These are phyloP conservation scores for Muscicapa adusta DNA, from an alignment of 2,113 vertebrate species.

Conservation along the genomic window DNA sequence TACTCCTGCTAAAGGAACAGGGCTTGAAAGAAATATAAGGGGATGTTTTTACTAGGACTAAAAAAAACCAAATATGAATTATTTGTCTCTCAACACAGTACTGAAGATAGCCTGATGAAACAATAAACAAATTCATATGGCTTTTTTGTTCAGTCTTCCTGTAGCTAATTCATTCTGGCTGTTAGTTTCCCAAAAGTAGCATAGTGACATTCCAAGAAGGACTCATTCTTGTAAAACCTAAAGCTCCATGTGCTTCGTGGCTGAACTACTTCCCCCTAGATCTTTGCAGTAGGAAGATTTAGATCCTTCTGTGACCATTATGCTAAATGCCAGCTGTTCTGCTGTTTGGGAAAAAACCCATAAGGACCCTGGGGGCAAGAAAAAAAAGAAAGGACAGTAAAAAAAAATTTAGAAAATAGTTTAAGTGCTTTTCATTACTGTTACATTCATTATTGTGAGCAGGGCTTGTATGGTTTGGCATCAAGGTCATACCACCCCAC, in stretches of 20 bases:
- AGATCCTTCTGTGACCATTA: neutral
- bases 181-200: neutral
- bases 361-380: rapidly evolving
- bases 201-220: neutral
- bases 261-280: neutral
- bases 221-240: neutral
- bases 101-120: neutral
- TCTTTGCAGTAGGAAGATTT: neutral
- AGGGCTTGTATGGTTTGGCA: rapidly evolving
- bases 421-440: neutral
- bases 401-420: neutral
- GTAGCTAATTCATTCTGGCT: neutral
- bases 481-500: neutral
- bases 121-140: neutral
- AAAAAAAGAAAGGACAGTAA: neutral
- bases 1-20: neutral
- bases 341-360: neutral
- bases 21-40: neutral
- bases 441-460: rapidly evolving
- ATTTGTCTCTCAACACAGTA: neutral
- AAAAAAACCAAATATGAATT: neutral
- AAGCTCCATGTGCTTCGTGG: rapidly evolving
- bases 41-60: neutral
- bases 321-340: neutral
- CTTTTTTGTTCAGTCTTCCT: neutral